Evolutionary conservation across 2,888 invertebrate species (phyloP), one percentile per base, ranked within the genome.

Genomic region (Phengaris alcon): DNA sequence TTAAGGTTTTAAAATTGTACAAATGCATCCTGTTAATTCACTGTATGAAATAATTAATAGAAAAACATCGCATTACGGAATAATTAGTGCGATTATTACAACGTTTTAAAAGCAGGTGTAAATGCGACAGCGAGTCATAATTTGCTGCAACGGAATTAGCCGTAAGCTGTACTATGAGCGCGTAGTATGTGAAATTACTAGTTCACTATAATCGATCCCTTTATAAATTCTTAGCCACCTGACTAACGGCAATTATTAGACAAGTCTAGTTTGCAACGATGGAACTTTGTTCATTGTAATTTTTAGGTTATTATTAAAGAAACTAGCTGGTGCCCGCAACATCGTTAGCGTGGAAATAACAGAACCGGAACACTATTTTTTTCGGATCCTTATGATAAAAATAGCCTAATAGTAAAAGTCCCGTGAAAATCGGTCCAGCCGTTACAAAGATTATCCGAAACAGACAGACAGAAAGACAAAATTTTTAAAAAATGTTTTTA

Each of bases 81-180:
- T 88, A 91, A 92, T 91, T 91, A 91, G 84, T 80, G 87, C 88
- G 90, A 90, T 90, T 90, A 90, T 84, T 79, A 84, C 85, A 89
- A 91, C 90, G 87, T 90, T 90, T 87, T 82, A 86, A 83, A 82
- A 85, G 91, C 93, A 93, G 93, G 93, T 93, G 93, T 86, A 88
- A 84, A 83, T 84, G 84, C 85, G 84, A 86, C 84, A 82, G 82
- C 84, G 79, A 87, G 85, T 90, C 88, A 90, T 90, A 90, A 91
- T 91, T 88, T 87, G 87, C 90, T 86, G 89, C 88, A 91, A 90
- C 90, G 88, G 91, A 86, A 87, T 86, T 85, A 86, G 88, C 91
- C 91, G 87, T 86, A 86, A 90, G 90, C 90, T 84, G 85, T 88
- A 85, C 87, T 87, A 87, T 87, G 88, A 90, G 90, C 86, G 86